Conservation (phyloP, 2,888 invertebrate genomes). For the Sericinus montela region DNA sequence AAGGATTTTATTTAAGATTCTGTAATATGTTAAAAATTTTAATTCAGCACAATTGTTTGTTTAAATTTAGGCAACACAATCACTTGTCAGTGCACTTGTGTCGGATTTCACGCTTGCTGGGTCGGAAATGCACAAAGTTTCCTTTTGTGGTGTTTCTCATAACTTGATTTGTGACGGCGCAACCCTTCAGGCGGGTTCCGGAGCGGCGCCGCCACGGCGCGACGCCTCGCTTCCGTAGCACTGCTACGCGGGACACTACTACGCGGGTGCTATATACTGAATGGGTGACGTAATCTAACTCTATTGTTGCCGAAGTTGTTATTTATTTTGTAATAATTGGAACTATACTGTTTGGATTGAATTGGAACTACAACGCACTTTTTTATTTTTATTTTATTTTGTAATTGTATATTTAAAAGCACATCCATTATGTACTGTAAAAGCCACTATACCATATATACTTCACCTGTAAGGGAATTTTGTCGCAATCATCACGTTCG, state of each 20-base stretch:
- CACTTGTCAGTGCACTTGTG: conserved; percentile 32
- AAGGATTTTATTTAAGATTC: background rate
- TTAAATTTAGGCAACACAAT: conserved; percentile 38
- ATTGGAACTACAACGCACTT: too few species aligned
- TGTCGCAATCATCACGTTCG: too few species aligned
- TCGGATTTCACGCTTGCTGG: conserved; percentile 71
- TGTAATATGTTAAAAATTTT: background rate
- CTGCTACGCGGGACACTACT: conserved; percentile 11
- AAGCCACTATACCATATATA: too few species aligned
- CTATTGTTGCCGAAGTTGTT: background rate
- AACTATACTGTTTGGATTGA: too few species aligned
- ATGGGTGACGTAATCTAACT: conserved; percentile 14
- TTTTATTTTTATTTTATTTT: too few species aligned
- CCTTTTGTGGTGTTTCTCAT: conserved; percentile 77
- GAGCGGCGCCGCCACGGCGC: conserved; percentile 71
- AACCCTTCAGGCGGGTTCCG: conserved; percentile 73
- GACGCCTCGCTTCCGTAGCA: conserved; percentile 64
- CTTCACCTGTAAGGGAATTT: too few species aligned
- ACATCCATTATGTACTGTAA: too few species aligned
- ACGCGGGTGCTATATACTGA: background rate
- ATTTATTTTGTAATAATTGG: too few species aligned
- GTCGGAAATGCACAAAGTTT: conserved; percentile 78
- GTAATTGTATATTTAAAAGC: too few species aligned
- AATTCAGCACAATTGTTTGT: conserved; percentile 15
- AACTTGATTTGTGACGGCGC: conserved; percentile 78